Evolutionary conservation across 2,797 vertebrate species (phyloP), one percentile per base, ranked within the genome.

Genomic region (Pipistrellus kuhlii): DNA sequence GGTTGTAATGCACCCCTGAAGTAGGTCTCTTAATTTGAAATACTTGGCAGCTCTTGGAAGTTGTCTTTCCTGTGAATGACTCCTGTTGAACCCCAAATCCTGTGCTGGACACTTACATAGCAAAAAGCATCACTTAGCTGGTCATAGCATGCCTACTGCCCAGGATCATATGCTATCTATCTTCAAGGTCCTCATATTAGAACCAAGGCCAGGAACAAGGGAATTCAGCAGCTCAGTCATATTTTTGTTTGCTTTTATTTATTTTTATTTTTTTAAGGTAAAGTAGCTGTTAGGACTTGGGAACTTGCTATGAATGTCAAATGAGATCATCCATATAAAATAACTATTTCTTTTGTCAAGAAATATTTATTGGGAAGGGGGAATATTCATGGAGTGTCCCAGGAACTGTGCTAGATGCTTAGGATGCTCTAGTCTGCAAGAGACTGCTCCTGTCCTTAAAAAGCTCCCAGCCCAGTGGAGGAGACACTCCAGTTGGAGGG

Each of bases 281-380:
- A 80, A 89, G 41, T 75, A 51, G n/a, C 53, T 48, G 4, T 82
- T 83, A 64, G 12, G 66, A 44, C 57, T 94, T 81, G 41, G 82
- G n/a, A 89, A 85, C 18, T 68, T 80, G 46, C 51, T 94, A 35
- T 32, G 30, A 90, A 30, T 90, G 32, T 87, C 87, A 85, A 76
- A 41, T 85, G 41, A 90, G 14, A 17, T 90, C 71, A 69, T 64
- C 35, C 15, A 5, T 73, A n/a, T 69, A 84, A 46, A 90, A 83
- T 57, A 59, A 11, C 27, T 51, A 11, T 41, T 66, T 88, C 41
- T 57, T 23, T 57, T 57, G 21, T 57, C 55, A 23, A 57, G 55
- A 57, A 57, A 62, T 30, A 62, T 62, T 62, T 30, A 62, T 13
- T 5, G 57, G 27, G 25, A 5, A 11, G 18, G 57, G 2, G 5